These are phyloP conservation scores for Tarsius wallacei DNA, from an alignment of 2,797 vertebrate genomes.

Conservation along the genomic window DNA sequence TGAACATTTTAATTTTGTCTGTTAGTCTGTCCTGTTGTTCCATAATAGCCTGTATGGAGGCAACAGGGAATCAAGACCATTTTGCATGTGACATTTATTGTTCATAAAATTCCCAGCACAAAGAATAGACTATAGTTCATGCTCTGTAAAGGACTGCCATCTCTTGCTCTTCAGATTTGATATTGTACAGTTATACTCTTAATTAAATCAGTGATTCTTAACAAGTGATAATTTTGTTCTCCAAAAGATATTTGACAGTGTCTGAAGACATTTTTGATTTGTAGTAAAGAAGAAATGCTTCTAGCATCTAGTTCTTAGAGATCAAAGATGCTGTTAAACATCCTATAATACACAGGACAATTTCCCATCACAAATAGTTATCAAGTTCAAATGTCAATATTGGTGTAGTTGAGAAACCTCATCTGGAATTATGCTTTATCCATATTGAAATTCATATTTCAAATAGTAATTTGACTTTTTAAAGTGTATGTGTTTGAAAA, in stretches of 20 bases:
- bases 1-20: not conserved
- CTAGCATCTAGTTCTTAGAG: not conserved
- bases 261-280: not conserved
- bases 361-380: not conserved
- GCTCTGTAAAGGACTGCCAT: not conserved
- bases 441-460: not conserved
- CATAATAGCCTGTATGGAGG: not conserved
- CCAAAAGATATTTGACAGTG: not conserved
- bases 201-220: not conserved
- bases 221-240: not conserved
- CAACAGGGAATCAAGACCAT: not conserved
- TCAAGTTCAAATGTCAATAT: not conserved
- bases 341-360: not conserved
- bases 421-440: not conserved
- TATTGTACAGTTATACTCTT: not conserved
- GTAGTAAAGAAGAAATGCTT: not conserved
- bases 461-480: not conserved
- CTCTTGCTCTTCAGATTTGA: not conserved
- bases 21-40: not conserved
- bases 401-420: not conserved
- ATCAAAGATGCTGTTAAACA: not conserved
- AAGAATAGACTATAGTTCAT: not conserved
- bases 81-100: not conserved
- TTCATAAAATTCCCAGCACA: not conserved
- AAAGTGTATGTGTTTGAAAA: not conserved